Conservation (phyloP, 2,888 invertebrate species). For the Drosophila parthenogenetica region DNA sequence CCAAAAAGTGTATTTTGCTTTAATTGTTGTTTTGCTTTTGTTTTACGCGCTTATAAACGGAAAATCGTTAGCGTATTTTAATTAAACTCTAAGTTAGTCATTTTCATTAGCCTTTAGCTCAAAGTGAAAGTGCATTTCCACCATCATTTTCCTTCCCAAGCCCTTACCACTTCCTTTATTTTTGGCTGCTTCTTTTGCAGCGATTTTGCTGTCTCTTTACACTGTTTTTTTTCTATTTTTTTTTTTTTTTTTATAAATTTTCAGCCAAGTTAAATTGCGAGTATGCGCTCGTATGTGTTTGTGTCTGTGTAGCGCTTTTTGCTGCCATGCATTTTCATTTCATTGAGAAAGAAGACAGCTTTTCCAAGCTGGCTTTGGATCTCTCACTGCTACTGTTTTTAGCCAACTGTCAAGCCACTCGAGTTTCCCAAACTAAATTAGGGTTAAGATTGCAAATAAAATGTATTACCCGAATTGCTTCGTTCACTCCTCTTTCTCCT, state of each 20-base stretch:
- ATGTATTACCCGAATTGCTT: slow-evolving; percentile 66
- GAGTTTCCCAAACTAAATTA: slow-evolving; percentile 73
- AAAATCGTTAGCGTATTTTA: slow-evolving; percentile 77
- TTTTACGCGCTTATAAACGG: slow-evolving; percentile 39
- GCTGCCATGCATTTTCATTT: slow-evolving; percentile 72
- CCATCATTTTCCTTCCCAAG: not conserved
- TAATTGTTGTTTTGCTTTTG: slow-evolving; percentile 19
- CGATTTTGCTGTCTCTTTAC: not conserved
- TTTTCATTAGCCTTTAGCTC: slow-evolving; percentile 75
- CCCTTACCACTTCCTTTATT: not conserved
- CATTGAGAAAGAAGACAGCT: slow-evolving; percentile 75
- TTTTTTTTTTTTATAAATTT: too few relatives aligned
- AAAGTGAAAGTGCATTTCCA: slow-evolving; percentile 57
- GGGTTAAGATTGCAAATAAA: slow-evolving; percentile 80
- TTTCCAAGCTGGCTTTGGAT: slow-evolving; percentile 37
- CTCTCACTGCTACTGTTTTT: slow-evolving; percentile 19
- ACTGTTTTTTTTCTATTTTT: not conserved
- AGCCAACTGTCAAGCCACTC: slow-evolving; percentile 59
- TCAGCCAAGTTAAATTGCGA: slow-evolving; percentile 52
- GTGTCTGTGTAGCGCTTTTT: slow-evolving; percentile 62
- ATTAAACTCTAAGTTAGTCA: slow-evolving; percentile 79
- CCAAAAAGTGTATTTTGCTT: slow-evolving; percentile 9
- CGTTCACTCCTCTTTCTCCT: not conserved
- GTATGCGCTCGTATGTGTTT: too few relatives aligned
- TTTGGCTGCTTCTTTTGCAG: slow-evolving; percentile 36